These are phyloP conservation scores for Eulemur albifrons DNA, from an alignment of 2,797 vertebrate species.

Conservation along the genomic window DNA sequence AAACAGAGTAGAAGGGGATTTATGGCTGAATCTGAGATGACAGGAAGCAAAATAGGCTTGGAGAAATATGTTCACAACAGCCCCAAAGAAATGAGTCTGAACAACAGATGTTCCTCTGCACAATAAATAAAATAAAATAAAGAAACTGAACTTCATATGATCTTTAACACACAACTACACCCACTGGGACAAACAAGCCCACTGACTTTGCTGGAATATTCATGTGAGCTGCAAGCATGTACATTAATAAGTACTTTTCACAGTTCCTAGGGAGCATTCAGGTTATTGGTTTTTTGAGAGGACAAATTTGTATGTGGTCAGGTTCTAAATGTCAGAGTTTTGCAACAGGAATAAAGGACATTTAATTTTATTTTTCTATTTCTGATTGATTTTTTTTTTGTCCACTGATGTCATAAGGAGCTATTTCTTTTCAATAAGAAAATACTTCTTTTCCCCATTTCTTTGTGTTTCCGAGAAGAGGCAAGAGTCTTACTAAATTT, in stretches of 20 bases:
- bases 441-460: background rate
- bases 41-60: constrained; percentile 14
- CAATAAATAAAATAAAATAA: constrained; percentile 47
- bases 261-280: background rate
- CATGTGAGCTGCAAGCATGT: background rate
- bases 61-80: constrained; percentile 19
- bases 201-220: constrained; percentile 13
- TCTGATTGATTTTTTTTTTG: background rate
- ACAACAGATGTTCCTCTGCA: constrained; percentile 43
- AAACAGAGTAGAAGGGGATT: background rate
- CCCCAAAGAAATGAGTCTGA: constrained; percentile 43
- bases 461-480: background rate
- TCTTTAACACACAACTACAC: constrained; percentile 3
- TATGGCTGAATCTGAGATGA: constrained; percentile 17
- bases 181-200: background rate
- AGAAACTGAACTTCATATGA: constrained; percentile 30
- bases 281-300: background rate
- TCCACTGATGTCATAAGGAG: background rate
- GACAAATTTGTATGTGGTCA: background rate
- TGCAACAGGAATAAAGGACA: background rate
- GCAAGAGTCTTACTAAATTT: background rate
- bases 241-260: constrained; percentile 14
- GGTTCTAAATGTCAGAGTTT: background rate
- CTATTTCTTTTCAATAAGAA: background rate
- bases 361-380: background rate